Conservation (phyloP, 2,888 invertebrate species). For the Gymnocheta viridis region DNA sequence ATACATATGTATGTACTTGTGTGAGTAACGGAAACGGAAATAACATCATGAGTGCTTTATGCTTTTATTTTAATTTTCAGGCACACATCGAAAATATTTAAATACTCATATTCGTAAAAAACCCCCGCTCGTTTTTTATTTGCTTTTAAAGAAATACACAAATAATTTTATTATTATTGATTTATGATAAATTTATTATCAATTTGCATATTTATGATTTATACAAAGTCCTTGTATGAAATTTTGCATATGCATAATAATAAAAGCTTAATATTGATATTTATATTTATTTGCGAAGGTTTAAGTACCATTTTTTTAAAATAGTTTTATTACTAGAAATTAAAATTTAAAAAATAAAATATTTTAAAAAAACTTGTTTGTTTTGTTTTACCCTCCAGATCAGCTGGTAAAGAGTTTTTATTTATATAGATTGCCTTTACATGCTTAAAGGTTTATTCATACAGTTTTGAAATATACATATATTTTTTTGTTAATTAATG, state of each 20-base stretch:
- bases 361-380: neutral
- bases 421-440: too few species aligned
- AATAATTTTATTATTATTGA: constrained; percentile 38
- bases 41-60: constrained; percentile 45
- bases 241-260: constrained; percentile 19
- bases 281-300: neutral
- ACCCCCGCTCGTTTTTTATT: neutral
- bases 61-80: constrained; percentile 24
- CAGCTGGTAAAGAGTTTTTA: neutral
- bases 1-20: neutral
- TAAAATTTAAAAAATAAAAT: neutral
- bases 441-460: too few species aligned
- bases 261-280: constrained; percentile 4
- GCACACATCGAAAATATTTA: constrained; percentile 27
- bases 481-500: too few species aligned
- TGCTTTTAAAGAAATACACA: neutral
- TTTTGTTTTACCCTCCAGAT: too few species aligned
- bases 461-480: too few species aligned
- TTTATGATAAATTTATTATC: constrained; percentile 44
- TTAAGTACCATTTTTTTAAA: neutral
- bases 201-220: constrained; percentile 42
- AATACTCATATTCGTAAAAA: constrained; percentile 9
- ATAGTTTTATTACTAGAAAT: neutral
- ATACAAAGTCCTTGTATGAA: neutral
- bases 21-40: constrained; percentile 60